Evolutionary conservation across 2,797 vertebrate species (phyloP), one percentile per base, ranked within the genome.

Genomic region (Mus spretus): DNA sequence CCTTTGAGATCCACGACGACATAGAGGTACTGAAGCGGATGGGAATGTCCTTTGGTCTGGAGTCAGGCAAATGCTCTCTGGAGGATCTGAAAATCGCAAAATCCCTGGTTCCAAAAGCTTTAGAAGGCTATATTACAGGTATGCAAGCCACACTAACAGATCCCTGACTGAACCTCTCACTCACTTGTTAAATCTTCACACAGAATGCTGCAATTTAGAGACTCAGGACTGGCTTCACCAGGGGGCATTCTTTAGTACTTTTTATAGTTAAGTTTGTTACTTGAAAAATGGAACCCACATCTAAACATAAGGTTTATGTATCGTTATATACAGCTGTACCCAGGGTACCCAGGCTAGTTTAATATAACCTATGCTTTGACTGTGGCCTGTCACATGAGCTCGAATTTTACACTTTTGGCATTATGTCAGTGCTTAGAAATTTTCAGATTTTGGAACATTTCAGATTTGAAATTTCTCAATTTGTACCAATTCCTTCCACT

Each of bases 1-100:
- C 99, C 17, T 99, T 99, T 96, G 99, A 99, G 98, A 99, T 99
- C 90, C 99, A 99, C 0, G 99, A 99, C 50, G 99, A 99, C 97
- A 99, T 98, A 0, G 99, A 99, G 97, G 98, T 99, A 13, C 98
- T 99, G 95, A 99, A 99, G 97, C 98, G 99, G 88, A 99, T 99
- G 99, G 99, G 99, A 31, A 99, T 99, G 99, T 99, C 99, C 84
- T 98, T 99, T 95, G 99, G 99, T 40, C 98, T 99, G 0, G 99
- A 99, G 97, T 97, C 98, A 37, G 99, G 99, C 93, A 98, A 97
- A 79, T 99, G 99, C 91, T 99, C 99, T 22, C 88, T 98, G 50
- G 99, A 99, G 92, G 98, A 99, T 94, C 98, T 99, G 87, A 98
- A 97, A 93, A 97, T 98, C 80, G 99, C 99, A 55, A 99, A 99